These are phyloP conservation scores for Lutraria lutraria DNA, from an alignment of 2,888 invertebrate genomes.

Conservation along the genomic window DNA sequence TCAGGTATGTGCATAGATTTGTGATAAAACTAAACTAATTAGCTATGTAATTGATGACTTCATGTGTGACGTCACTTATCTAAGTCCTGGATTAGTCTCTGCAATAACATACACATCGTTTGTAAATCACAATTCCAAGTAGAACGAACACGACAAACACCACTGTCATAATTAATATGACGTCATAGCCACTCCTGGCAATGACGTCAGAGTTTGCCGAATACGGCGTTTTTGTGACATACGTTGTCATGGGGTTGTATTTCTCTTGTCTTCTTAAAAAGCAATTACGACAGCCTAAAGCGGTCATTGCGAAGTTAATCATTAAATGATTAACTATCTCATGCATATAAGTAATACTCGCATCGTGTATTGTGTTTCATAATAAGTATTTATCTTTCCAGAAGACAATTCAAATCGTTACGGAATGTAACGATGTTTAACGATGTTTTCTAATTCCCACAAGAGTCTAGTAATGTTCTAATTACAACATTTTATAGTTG, in stretches of 20 bases:
- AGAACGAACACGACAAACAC: background rate
- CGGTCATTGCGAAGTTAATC: background rate
- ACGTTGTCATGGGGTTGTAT: background rate
- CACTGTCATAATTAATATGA: conserved; percentile 27
- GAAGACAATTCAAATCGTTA: no score
- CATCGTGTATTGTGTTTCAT: no score
- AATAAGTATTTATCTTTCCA: no score
- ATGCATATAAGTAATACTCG: no score
- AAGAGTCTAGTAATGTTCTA: no score
- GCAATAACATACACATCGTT: conserved; percentile 42
- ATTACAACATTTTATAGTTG: no score
- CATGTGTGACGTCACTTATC: background rate
- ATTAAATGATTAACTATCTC: no score
- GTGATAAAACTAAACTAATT: background rate
- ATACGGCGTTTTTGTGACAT: background rate
- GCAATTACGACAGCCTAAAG: background rate
- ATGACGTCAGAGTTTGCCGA: background rate
- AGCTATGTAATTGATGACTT: background rate
- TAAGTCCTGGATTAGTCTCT: conserved; percentile 33
- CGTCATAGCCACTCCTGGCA: conserved; percentile 22
- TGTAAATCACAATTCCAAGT: conserved; percentile 37
- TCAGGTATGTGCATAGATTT: background rate
- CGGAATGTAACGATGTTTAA: no score
- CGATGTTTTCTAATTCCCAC: no score
- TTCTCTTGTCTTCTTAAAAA: background rate